These are phyloP conservation scores for Mirza zaza DNA, from an alignment of 2,113 vertebrate genomes.

Conservation along the genomic window DNA sequence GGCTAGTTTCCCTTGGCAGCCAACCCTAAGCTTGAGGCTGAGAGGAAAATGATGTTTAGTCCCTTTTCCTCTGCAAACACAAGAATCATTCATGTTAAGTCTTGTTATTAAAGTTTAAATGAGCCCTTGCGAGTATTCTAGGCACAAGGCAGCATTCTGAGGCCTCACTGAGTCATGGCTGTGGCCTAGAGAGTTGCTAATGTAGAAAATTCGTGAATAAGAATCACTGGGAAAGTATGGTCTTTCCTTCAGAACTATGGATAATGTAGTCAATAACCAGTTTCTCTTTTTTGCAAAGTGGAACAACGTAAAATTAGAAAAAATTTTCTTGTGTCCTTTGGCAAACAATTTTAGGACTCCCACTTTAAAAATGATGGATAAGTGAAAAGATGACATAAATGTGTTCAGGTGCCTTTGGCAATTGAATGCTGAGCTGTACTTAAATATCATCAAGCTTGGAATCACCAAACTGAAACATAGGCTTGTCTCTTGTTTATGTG, in stretches of 20 bases:
- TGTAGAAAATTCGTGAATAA: not conserved
- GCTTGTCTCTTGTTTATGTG: not conserved
- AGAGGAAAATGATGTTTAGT: slow-evolving; percentile 4
- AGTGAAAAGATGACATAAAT: not conserved
- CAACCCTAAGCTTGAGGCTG: not conserved
- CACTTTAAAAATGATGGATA: not conserved
- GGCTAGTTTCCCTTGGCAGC: not conserved
- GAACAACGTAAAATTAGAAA: not conserved
- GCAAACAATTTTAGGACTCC: not conserved
- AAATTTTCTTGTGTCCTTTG: not conserved
- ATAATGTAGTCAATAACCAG: not conserved
- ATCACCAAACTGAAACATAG: not conserved
- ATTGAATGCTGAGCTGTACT: not conserved
- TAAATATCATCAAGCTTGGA: not conserved
- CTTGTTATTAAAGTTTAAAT: slow-evolving; percentile 20
- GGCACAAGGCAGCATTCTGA: not conserved
- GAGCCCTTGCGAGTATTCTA: not conserved
- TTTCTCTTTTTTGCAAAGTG: not conserved
- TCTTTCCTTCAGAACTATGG: not conserved
- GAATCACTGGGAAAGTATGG: not conserved
- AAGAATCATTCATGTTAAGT: slow-evolving; percentile 29
- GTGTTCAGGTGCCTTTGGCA: not conserved
- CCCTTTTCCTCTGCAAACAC: not conserved
- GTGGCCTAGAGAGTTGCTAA: not conserved
- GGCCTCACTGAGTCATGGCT: not conserved